Evolutionary conservation across 2,113 vertebrate genomes (phyloP), one percentile per base, ranked within the genome.

Genomic region (Oryzias melastigma): DNA sequence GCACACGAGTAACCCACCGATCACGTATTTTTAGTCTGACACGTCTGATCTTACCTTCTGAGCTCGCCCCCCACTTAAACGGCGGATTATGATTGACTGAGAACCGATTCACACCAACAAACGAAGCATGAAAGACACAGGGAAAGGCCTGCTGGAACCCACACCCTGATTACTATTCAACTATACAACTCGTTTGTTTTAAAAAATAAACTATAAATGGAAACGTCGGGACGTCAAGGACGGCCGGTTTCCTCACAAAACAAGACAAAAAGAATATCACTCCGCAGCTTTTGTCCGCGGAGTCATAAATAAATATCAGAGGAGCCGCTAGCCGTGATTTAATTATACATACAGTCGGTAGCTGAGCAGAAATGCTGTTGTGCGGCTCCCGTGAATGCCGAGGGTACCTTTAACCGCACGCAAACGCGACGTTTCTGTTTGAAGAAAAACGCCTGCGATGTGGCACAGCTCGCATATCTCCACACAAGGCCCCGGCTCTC

Each of bases 401-500:
- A 54, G 18, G 43, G 40, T 25, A 67, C 62, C 65, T 75, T 83
- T 62, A 67, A 24, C 62, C 41, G 56, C 60, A 75, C 75, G 68
- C 56, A 56, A 75, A 68, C 67, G 69, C 73, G 62, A 75, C 75
- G 58, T 68, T 68, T 71, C n/a, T 25, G 3, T 70, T 52, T 56
- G 81, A 84, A 73, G 78, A 78, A 80, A 68, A 71, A 72, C 81
- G 82, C 75, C 73, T 67, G 75, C 78, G 72, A 59, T 82, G 81
- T 77, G 78, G 78, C 81, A 73, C 69, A 58, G 59, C 62, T 78
- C 76, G 75, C 78, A 83, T 85, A 73, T 81, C 80, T 85, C 71
- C 73, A 85, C 82, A 87, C 82, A 80, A 87, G 87, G 88, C 84
- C 88, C 70, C 77, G 47, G 71, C 64, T 64, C 57, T 58, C 18